Evolutionary conservation across 2,797 vertebrate genomes (phyloP), one percentile per base, ranked within the genome.

Genomic region (Limosa lapponica): DNA sequence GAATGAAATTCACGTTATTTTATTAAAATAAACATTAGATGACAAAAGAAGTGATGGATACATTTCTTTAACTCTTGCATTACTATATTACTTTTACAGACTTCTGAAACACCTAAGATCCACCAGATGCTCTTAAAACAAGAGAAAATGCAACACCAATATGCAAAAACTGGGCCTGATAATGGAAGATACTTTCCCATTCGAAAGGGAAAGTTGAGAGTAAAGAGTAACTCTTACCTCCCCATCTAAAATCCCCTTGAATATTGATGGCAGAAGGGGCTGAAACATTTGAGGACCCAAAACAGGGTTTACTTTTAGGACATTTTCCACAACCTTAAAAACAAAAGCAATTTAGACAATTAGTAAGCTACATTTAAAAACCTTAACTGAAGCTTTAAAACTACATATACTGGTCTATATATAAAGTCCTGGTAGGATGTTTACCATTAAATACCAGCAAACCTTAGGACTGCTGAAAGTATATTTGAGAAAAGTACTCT

Each of bases 251-350:
- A 99, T 98, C 16, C 99, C 99, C 94, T 97, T 98, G 95, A 99
- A 98, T 95, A 99, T 98, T 82, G 98, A 98, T 16, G 99, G 99
- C 82, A 99, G 97, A 94, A 99, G 98, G 1, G 99, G 98, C 78
- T 99, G 99, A 98, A 99, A 99, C 98, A 99, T 98, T 90, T 99
- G 99, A 67, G 99, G 98, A 83, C 99, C 98, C 96, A 99, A 94
- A 84, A 98, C 84, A 93, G 99, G 99, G 81, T 98, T 99, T 91
- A 99, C 99, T 98, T 99, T 99, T 85, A 99, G 97, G 88, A 98
- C 98, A 97, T 99, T 99, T 98, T 99, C 99, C 57, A 99, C 98
- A 96, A 99, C 99, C 99, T 99, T 90, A 97, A 96, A 65, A 84
- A 86, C 67, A 81, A 88, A 97, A 97, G 73, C 11, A 97, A 96